phyloP scores from a whole-genome alignment of 1,140 invertebrate genomes.

The Drosophila kohkoa region DNA sequence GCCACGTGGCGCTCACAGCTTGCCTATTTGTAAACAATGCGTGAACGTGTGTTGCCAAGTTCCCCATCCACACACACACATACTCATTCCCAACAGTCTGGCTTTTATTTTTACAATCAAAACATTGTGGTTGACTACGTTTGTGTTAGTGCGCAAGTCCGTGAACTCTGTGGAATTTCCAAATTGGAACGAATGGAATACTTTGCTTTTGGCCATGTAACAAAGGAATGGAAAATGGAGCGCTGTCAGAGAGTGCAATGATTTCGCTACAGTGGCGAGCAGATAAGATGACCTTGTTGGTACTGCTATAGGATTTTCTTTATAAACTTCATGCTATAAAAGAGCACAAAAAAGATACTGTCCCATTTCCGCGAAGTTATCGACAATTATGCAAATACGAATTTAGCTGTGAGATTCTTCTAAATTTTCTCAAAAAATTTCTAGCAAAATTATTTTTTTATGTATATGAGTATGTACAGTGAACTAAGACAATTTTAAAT shows the following conservation, averaged over 20 bases:
- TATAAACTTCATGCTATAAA: no score
- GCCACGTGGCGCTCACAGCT: slow-evolving; percentile 54
- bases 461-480: no score
- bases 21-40: slow-evolving; percentile 72
- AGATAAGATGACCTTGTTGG: not conserved
- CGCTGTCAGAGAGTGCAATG: slow-evolving; percentile 37
- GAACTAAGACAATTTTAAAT: no score
- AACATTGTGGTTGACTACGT: slow-evolving; percentile 51
- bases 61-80: not conserved
- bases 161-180: slow-evolving; percentile 53
- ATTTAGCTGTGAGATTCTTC: no score
- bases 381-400: no score
- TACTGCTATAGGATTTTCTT: not conserved
- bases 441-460: no score
- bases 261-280: slow-evolving; percentile 23
- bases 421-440: no score
- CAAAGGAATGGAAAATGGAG: slow-evolving; percentile 36
- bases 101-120: slow-evolving; percentile 64
- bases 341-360: no score
- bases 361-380: no score
- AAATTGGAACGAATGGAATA: slow-evolving; percentile 43
- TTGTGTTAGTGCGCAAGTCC: slow-evolving; percentile 45
- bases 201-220: slow-evolving; percentile 17
- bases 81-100: slow-evolving; percentile 20
- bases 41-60: slow-evolving; percentile 27